Percentiles rank a stretch among this genome's conserved stretches.
These are phyloP conservation scores for Drosophila paramelanica DNA, from an alignment of 2,888 invertebrate species.

Conservation along the genomic window DNA sequence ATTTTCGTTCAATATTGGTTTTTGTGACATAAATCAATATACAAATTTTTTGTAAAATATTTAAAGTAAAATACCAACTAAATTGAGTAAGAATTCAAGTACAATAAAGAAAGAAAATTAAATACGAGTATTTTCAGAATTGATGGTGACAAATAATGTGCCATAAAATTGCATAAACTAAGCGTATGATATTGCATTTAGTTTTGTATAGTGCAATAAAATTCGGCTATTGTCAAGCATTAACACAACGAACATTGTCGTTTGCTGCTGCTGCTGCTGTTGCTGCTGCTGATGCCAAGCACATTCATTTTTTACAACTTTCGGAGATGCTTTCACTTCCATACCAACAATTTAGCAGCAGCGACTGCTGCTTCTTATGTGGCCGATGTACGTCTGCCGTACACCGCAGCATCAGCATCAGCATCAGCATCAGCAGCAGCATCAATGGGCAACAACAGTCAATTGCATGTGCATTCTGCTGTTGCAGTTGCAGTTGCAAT, in stretches of 20 bases:
- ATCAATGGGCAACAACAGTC: slow-evolving; percentile 17
- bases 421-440: slow-evolving; percentile 13
- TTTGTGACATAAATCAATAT: too few relatives aligned
- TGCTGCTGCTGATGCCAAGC: slow-evolving; percentile 37
- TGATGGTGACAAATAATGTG: too few relatives aligned
- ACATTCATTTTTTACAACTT: slow-evolving; percentile 70
- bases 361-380: slow-evolving; percentile 36
- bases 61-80: too few relatives aligned
- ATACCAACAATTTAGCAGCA: slow-evolving; percentile 63
- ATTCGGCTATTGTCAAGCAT: slow-evolving; percentile 24
- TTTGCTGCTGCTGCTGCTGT: slow-evolving; percentile 20
- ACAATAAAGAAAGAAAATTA: too few relatives aligned
- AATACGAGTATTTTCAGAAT: too few relatives aligned
- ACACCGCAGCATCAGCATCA: slow-evolving; percentile 26
- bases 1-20: too few relatives aligned
- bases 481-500: slow-evolving; percentile 18
- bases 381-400: slow-evolving; percentile 33
- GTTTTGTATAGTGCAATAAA: slow-evolving; percentile 7
- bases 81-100: too few relatives aligned
- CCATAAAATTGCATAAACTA: too few relatives aligned
- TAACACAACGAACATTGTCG: slow-evolving; percentile 1
- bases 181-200: not conserved
- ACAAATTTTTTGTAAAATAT: too few relatives aligned
- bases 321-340: slow-evolving; percentile 76
- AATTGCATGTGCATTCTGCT: slow-evolving; percentile 31